phyloP scores from a whole-genome alignment of 2,888 invertebrate species.

The Amiota mariae region DNA sequence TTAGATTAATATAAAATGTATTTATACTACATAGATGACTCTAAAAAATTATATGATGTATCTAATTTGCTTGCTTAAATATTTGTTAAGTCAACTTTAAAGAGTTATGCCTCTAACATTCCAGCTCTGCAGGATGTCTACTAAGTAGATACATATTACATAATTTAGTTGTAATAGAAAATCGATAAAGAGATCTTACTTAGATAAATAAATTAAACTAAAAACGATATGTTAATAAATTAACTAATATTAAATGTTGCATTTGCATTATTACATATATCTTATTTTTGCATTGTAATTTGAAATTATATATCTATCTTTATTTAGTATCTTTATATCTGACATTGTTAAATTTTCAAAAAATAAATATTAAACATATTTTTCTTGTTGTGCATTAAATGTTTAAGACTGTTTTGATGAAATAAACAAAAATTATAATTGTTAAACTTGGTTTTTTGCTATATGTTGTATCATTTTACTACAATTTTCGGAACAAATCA shows the following conservation, averaged over 20 bases:
- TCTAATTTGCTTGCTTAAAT: background rate
- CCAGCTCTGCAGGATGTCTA: slow-evolving; percentile 15
- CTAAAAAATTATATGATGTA: too few relatives aligned
- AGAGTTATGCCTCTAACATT: slow-evolving; percentile 3
- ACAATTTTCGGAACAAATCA: too few relatives aligned
- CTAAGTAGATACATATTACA: slow-evolving; percentile 6
- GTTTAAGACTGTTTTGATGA: slow-evolving; percentile 44
- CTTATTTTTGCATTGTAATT: background rate
- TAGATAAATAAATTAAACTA: background rate
- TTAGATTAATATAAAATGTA: too few relatives aligned
- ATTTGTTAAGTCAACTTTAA: slow-evolving; percentile 16
- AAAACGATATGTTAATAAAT: too few relatives aligned
- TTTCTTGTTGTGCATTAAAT: slow-evolving; percentile 35
- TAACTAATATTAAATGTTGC: slow-evolving; percentile 8
- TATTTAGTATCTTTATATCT: too few relatives aligned
- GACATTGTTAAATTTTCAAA: background rate
- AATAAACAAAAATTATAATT: slow-evolving; percentile 24
- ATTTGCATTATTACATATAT: background rate
- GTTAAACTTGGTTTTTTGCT: background rate
- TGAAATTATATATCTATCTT: too few relatives aligned
- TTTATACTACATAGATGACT: too few relatives aligned
- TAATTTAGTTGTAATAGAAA: slow-evolving; percentile 37
- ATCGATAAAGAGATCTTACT: background rate
- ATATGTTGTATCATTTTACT: too few relatives aligned
- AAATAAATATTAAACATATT: slow-evolving; percentile 33